Evolutionary conservation across 2,797 vertebrate genomes (phyloP).

Genomic region (Siniperca obscura): DNA sequence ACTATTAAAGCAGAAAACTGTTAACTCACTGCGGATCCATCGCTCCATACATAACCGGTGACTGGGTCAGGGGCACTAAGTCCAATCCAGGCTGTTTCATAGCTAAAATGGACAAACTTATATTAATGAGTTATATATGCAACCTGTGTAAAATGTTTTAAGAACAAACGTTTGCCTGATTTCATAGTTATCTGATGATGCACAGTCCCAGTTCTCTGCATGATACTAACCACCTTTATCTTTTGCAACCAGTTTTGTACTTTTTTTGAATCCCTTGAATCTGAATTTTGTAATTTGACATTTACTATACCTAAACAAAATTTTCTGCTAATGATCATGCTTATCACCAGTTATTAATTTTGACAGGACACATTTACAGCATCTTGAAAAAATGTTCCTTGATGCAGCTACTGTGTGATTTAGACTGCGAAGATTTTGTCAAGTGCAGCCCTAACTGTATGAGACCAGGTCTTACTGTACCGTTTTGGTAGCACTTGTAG

Average conservation of each 20-base stretch:
- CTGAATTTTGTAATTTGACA: not conserved
- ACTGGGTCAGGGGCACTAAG: slow-evolving; percentile 84
- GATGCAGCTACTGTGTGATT: not conserved
- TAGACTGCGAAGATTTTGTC: not conserved
- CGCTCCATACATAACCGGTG: slow-evolving; percentile 90
- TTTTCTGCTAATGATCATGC: not conserved
- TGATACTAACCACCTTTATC: too few species aligned
- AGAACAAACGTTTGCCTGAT: not conserved
- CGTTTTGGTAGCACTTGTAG: rapidly evolving
- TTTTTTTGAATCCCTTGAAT: not conserved
- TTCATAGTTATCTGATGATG: not conserved
- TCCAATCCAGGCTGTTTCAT: slow-evolving; percentile 86
- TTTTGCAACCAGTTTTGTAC: not conserved
- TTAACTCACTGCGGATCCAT: slow-evolving; percentile 89
- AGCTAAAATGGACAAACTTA: not conserved
- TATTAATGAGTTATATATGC: not conserved
- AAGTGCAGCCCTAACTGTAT: not conserved
- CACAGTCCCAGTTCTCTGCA: not conserved
- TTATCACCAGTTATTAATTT: not conserved
- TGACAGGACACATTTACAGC: not conserved
- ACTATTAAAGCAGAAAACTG: not conserved
- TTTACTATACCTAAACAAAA: not conserved
- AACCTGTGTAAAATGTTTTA: not conserved
- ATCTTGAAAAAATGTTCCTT: not conserved
- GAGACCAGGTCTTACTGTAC: slow-evolving; percentile 37